A percentile compares a stretch with the other conserved stretches of the same genome.
Conservation (phyloP, 2,113 vertebrate species). For the Laticauda colubrina region DNA sequence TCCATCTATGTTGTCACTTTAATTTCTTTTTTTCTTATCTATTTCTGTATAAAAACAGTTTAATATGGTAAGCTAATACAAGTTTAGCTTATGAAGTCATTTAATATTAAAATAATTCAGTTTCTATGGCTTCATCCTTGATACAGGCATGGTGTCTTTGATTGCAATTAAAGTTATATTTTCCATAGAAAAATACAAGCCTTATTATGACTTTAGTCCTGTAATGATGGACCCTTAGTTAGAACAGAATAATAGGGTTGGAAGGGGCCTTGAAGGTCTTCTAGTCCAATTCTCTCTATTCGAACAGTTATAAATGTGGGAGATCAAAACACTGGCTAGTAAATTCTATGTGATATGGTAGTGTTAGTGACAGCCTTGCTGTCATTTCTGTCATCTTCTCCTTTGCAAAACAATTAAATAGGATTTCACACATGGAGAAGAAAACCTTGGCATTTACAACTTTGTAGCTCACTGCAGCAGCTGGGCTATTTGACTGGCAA, state of each 20-base stretch:
- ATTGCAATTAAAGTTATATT: background rate
- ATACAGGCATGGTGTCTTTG: background rate
- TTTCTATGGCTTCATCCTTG: background rate
- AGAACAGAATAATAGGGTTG: background rate
- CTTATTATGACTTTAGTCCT: background rate
- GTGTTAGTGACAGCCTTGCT: too few relatives aligned
- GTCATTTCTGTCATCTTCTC: background rate
- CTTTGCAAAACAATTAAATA: background rate
- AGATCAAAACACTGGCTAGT: background rate
- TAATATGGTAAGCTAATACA: background rate
- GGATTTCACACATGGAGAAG: background rate
- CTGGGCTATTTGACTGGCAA: background rate
- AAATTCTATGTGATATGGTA: background rate
- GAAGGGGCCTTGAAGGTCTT: background rate
- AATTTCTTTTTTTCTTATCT: background rate
- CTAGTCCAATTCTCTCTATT: background rate
- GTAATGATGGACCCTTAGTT: background rate
- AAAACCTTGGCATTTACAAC: background rate
- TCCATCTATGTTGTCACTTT: background rate
- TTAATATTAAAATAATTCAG: background rate
- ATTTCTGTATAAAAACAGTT: background rate
- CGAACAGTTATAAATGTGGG: background rate
- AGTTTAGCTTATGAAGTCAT: background rate
- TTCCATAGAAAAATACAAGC: background rate
- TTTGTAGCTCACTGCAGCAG: background rate